Percentiles rank a stretch among this genome's conserved stretches.
Evolutionary conservation across 2,113 vertebrate species (phyloP).

Genomic region (Hipposideros armiger): DNA sequence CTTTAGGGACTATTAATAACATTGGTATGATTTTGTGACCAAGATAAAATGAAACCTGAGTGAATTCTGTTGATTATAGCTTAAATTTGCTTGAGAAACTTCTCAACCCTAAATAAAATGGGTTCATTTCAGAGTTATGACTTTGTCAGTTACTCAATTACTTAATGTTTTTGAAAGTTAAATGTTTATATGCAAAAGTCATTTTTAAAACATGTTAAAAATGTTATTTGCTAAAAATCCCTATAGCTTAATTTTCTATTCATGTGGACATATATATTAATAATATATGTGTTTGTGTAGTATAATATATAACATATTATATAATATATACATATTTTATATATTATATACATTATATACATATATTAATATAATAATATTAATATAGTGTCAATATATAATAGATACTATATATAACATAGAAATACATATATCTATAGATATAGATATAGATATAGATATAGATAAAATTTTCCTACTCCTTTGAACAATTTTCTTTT

Average conservation of each 20-base stretch:
- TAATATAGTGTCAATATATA: not conserved
- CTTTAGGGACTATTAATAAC: not conserved
- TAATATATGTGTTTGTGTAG: not conserved
- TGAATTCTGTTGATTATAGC: not conserved
- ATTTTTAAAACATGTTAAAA: not conserved
- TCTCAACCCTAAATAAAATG: not conserved
- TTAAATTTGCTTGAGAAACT: not conserved
- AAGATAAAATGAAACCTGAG: not conserved
- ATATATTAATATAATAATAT: not conserved
- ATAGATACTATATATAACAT: not conserved
- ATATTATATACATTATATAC: not conserved
- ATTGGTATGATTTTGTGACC: not conserved
- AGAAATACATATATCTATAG: not conserved
- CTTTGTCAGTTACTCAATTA: not conserved
- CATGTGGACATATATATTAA: not conserved
- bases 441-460: not conserved
- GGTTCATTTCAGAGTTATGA: not conserved
- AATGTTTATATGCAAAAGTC: not conserved
- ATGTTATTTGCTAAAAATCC: not conserved
- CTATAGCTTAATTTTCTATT: not conserved
- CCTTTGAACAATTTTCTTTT: not conserved
- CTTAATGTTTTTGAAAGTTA: constrained; percentile 4
- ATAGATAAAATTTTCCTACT: not conserved
- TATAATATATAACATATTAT: not conserved
- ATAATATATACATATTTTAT: not conserved